Percentiles rank a stretch among this genome's conserved stretches.
These are phyloP conservation scores for Tretioscincus oriximinensis DNA, from an alignment of 2,113 vertebrate genomes.

Conservation along the genomic window DNA sequence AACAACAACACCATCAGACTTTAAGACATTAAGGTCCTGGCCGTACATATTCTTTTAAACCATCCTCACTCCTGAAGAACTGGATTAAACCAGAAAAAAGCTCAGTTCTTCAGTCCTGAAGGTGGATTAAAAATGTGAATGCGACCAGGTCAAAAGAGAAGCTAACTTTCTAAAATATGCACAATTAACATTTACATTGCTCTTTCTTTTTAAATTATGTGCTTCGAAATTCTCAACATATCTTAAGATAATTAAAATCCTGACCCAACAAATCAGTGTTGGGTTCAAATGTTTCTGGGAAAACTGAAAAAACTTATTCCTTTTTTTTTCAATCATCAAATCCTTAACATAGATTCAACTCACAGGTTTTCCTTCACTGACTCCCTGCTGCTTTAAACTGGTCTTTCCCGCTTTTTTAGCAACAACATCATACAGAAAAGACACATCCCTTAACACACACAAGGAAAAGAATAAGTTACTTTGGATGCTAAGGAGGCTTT, in stretches of 20 bases:
- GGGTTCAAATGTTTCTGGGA: background rate
- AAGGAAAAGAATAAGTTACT: background rate
- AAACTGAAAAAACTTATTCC: background rate
- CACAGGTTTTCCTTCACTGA: background rate
- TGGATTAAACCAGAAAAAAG: too few species aligned
- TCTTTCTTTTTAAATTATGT: too few species aligned
- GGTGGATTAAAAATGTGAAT: too few species aligned
- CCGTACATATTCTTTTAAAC: too few species aligned
- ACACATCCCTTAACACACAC: conserved; percentile 77
- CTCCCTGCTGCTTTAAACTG: background rate
- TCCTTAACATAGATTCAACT: background rate
- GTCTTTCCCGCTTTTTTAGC: conserved; percentile 52
- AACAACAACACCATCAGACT: too few species aligned
- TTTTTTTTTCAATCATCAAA: background rate
- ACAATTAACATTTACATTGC: too few species aligned
- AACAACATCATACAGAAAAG: conserved; percentile 79
- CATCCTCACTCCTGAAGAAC: too few species aligned
- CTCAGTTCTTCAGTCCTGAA: too few species aligned
- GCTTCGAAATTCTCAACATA: too few species aligned
- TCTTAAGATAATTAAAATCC: background rate
- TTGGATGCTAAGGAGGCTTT: background rate
- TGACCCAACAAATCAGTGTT: background rate
- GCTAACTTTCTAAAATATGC: too few species aligned
- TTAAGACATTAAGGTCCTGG: too few species aligned
- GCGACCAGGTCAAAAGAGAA: too few species aligned